Conservation (phyloP, 2,888 invertebrate species). For the Sinodicranocentrus sp. region DNA sequence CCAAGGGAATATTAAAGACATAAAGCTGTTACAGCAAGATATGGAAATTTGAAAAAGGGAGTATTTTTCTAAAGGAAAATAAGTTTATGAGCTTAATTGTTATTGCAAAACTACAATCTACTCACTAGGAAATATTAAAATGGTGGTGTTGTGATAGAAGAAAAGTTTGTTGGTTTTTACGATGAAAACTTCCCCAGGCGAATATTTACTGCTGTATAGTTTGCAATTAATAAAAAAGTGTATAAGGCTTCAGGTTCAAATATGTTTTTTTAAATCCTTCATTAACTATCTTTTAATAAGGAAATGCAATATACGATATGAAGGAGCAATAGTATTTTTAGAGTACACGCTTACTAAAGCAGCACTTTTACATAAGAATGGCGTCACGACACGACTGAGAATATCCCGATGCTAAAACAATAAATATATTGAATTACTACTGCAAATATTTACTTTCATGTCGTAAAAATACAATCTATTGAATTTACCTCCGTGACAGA, state of each 20-base stretch:
- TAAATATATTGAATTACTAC: too few relatives aligned
- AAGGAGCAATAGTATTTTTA: too few relatives aligned
- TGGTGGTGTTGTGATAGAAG: not conserved
- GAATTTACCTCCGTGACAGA: too few relatives aligned
- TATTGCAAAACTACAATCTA: not conserved
- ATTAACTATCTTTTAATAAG: too few relatives aligned
- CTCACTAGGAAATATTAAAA: not conserved
- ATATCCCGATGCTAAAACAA: too few relatives aligned
- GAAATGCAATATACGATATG: not conserved
- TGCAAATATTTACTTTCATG: too few relatives aligned
- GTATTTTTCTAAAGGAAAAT: constrained; percentile 11
- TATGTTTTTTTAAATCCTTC: too few relatives aligned
- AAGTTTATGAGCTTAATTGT: constrained; percentile 18
- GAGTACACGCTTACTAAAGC: too few relatives aligned
- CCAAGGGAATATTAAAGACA: constrained; percentile 25
- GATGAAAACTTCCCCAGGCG: not conserved
- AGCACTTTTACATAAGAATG: too few relatives aligned
- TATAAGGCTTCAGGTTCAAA: too few relatives aligned
- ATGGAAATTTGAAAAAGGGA: constrained; percentile 22
- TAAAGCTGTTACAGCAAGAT: constrained; percentile 6
- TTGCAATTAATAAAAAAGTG: not conserved
- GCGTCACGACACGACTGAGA: too few relatives aligned
- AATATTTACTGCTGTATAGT: not conserved
- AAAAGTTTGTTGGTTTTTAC: not conserved
- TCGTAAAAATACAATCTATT: too few relatives aligned